A percentile compares a stretch with the other conserved stretches of the same genome.
Evolutionary conservation across 2,888 invertebrate genomes (phyloP).

Genomic region (Criorhina ranunculi): DNA sequence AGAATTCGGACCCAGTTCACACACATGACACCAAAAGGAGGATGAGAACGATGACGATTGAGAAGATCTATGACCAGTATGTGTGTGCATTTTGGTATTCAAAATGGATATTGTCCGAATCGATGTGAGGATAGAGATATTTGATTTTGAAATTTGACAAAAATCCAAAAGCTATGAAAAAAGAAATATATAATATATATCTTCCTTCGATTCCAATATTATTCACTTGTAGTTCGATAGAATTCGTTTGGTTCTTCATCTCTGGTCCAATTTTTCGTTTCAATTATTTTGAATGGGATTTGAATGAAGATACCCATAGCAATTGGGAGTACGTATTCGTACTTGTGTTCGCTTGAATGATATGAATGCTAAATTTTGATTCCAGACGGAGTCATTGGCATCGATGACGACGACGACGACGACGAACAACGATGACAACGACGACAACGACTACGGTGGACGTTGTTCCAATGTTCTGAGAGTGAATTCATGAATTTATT

Average conservation of each 20-base stretch:
- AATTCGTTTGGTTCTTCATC: conserved; percentile 74
- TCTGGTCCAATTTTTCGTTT: conserved; percentile 81
- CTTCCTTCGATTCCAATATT: conserved; percentile 9
- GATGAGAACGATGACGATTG: neutral
- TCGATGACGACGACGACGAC: conserved; percentile 13
- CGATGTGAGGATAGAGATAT: conserved; percentile 52
- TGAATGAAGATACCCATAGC: conserved; percentile 23
- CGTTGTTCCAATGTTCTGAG: conserved; percentile 6
- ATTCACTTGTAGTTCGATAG: neutral
- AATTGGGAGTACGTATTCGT: conserved; percentile 6
- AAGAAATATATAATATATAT: conserved; percentile 12
- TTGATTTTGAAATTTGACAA: conserved; percentile 72
- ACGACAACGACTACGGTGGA: conserved; percentile 7
- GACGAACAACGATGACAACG: conserved; percentile 46
- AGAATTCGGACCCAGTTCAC: conserved; percentile 14
- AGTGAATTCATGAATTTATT: conserved; percentile 67
- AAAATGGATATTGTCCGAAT: conserved; percentile 62
- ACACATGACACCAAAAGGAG: conserved; percentile 46
- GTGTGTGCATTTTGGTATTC: conserved; percentile 55
- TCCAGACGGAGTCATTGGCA: conserved; percentile 72
- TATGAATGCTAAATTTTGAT: conserved; percentile 69
- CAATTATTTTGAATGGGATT: conserved; percentile 80
- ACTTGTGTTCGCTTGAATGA: conserved; percentile 50
- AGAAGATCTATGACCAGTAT: conserved; percentile 13
- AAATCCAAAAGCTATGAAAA: conserved; percentile 51